Conservation (phyloP, 2,888 invertebrate species). For the Eilema griseolum region DNA sequence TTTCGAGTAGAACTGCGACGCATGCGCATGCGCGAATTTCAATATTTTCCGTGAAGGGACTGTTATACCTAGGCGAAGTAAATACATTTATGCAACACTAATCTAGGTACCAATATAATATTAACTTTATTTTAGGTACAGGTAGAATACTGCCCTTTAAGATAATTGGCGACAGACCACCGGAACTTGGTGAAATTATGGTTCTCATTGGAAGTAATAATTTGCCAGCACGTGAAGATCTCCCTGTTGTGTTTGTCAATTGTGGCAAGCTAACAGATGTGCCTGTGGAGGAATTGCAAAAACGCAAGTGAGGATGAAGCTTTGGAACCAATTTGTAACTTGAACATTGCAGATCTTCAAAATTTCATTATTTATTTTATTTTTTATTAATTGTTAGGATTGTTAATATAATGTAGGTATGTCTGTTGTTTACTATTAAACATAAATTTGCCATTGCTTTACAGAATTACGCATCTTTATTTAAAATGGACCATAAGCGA, state of each 20-base stretch:
- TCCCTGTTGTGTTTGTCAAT: constrained; percentile 74
- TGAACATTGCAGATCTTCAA: too few species aligned
- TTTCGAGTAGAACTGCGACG: too few species aligned
- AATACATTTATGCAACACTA: too few species aligned
- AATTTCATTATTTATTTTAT: background rate
- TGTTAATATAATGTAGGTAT: too few species aligned
- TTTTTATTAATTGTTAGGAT: background rate
- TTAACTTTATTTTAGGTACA: constrained; percentile 57
- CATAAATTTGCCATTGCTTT: constrained; percentile 20
- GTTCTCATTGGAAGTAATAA: constrained; percentile 69
- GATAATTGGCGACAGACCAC: constrained; percentile 59
- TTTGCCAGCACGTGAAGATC: constrained; percentile 75
- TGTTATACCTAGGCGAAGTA: too few species aligned
- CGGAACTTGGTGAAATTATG: constrained; percentile 69
- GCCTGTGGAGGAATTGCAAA: constrained; percentile 65
- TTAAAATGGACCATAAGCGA: constrained; percentile 67
- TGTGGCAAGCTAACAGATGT: constrained; percentile 64
- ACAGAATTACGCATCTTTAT: constrained; percentile 70
- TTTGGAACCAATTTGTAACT: background rate
- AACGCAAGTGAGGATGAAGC: constrained; percentile 60
- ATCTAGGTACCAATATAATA: background rate
- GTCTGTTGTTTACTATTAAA: background rate
- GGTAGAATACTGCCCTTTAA: constrained; percentile 71
- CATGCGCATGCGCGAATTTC: too few species aligned
- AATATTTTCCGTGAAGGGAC: too few species aligned